Evolutionary conservation across 2,113 vertebrate species (phyloP), one percentile per base, ranked within the genome.

Genomic region (Myrmophylax atrothorax): DNA sequence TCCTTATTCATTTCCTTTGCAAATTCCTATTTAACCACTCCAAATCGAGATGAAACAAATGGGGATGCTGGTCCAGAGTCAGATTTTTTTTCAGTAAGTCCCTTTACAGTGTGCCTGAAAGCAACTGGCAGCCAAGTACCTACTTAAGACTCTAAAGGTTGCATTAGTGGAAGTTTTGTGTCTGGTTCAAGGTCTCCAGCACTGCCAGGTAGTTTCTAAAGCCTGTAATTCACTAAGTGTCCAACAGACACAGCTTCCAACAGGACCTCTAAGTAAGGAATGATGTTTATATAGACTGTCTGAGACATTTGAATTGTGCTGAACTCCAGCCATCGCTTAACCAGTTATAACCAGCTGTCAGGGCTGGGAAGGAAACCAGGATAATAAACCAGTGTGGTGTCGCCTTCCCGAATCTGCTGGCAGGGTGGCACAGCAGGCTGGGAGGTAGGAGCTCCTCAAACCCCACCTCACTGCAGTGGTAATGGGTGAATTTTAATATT

Each of bases 131-230:
- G 87, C 95, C 92, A 93, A 94, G 82, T 56, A 72, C 84, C 87
- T 89, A 87, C 95, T 95, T 90, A 85, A 64, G 88, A 66, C 24
- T 2, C 78, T 76, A 38, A 87, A 87, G 90, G 87, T 76, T 60
- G 84, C 66, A 24, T 79, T 52, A 76, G 90, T 90, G 70, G 92
- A 93, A 91, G 87, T 68, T 95, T 73, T 90, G 62, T 0, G 17
- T 60, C 90, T 93, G 84, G 70, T 91, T 94, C 58, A 69, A 87
- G 87, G 85, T 76, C 79, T 95, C 47, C 42, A 56, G 40, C 70
- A 16, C 37, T 97, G 92, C 94, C 90, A 87, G 96, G 94, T 93
- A 90, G 49, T 91, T 93, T 89, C 74, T 94, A 52, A 94, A 91
- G 92, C 84, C 92, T 79, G 49, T 79, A 93, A 95, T 95, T 97